phyloP scores from a whole-genome alignment of 2,113 vertebrate species.

The Sigmodon hispidus region DNA sequence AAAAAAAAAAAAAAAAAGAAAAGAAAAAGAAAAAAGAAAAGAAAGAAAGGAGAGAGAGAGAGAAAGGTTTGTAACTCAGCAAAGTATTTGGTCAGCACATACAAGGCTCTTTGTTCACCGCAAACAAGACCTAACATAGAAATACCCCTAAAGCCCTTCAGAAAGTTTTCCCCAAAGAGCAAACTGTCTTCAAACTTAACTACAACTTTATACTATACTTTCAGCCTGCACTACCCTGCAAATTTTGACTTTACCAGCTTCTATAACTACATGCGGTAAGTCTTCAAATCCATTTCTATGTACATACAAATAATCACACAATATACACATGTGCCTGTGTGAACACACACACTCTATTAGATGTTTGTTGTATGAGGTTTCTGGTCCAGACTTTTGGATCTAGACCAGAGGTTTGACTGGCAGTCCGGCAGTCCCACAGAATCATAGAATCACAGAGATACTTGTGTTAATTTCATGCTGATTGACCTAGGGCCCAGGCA shows the following conservation, averaged over 20 bases:
- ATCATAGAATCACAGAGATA: no score
- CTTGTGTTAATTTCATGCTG: no score
- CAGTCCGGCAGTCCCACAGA: no score
- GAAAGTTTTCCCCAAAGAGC: no score
- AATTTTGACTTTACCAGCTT: slow-evolving; percentile 4
- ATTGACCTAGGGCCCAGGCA: no score
- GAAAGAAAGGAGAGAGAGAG: no score
- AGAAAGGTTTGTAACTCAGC: not conserved
- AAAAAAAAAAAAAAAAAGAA: not conserved
- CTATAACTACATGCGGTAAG: not conserved
- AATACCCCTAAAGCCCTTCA: not conserved
- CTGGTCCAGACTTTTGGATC: no score
- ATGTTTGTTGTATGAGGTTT: no score
- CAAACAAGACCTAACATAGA: no score
- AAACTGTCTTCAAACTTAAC: not conserved
- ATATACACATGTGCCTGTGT: not conserved
- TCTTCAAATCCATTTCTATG: not conserved
- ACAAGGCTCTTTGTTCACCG: not conserved
- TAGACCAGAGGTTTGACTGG: no score
- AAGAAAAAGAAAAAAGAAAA: not conserved
- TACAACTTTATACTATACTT: not conserved
- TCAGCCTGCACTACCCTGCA: not conserved
- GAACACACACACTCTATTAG: not conserved
- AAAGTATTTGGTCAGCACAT: not conserved
- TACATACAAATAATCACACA: not conserved